Conservation (phyloP, 2,888 invertebrate genomes). For the Pomacea canaliculata region DNA sequence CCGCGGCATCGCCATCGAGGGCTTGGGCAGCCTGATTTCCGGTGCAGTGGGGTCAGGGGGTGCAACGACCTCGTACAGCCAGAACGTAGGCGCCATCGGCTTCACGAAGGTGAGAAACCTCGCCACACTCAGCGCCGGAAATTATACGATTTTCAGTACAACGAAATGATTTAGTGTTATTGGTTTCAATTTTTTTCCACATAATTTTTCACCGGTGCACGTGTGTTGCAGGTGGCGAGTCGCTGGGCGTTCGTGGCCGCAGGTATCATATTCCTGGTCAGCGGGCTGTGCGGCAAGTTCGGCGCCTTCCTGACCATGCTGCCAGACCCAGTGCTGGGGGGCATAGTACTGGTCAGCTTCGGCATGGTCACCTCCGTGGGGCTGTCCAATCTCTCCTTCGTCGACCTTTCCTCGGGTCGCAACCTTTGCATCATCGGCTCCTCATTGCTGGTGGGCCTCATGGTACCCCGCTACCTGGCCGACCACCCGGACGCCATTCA, state of each 20-base stretch:
- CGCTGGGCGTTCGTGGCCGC: constrained; percentile 69
- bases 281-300: constrained; percentile 71
- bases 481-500: constrained; percentile 47
- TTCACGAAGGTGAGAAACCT: constrained; percentile 78
- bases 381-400: constrained; percentile 67
- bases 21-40: constrained; percentile 84
- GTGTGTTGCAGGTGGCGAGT: constrained; percentile 68
- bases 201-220: no score
- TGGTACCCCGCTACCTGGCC: constrained; percentile 61
- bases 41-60: constrained; percentile 89
- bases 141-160: no score
- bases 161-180: no score
- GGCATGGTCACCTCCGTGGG: constrained; percentile 66
- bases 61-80: constrained; percentile 90
- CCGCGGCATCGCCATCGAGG: constrained; percentile 81
- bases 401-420: constrained; percentile 84
- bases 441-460: constrained; percentile 86
- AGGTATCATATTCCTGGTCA: constrained; percentile 68
- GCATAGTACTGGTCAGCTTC: constrained; percentile 64
- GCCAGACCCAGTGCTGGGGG: constrained; percentile 72
- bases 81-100: constrained; percentile 91
- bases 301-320: constrained; percentile 71
- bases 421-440: constrained; percentile 89
- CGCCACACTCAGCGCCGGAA: no score
- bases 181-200: no score